A percentile compares a stretch with the other conserved stretches of the same genome.
Evolutionary conservation across 2,888 invertebrate species (phyloP).

Genomic region (Petrolisthes manimaculis): DNA sequence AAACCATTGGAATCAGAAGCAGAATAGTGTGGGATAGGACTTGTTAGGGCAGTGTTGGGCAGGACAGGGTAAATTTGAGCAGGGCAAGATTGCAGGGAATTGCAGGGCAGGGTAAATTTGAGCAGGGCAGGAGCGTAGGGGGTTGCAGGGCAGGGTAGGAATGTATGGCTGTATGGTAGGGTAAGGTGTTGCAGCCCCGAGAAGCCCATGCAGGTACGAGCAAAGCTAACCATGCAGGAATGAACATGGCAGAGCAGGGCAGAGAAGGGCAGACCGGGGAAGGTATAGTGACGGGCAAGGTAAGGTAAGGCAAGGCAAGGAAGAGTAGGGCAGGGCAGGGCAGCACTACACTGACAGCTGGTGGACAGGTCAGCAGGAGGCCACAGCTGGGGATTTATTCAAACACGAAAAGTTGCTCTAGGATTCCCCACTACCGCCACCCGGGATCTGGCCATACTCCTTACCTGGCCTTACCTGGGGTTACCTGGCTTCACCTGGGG

Average conservation of each 20-base stretch:
- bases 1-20: not conserved
- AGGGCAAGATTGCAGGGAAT: not conserved
- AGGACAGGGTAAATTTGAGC: not conserved
- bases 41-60: not conserved
- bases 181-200: not conserved
- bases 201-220: not conserved
- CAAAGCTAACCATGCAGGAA: not conserved
- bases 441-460: not conserved
- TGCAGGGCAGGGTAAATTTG: not conserved
- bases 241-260: not conserved
- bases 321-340: not conserved
- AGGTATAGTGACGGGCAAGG: not conserved
- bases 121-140: not conserved
- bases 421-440: not conserved
- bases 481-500: too few relatives aligned
- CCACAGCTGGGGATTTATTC: constrained; percentile 1
- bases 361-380: constrained; percentile 3
- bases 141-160: not conserved
- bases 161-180: not conserved
- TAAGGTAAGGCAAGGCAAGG: not conserved
- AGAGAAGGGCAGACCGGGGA: not conserved
- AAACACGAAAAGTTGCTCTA: not conserved
- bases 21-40: not conserved
- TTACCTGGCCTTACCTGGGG: not conserved
- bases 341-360: constrained; percentile 9